Percentiles rank a stretch among this genome's conserved stretches.
Conservation (phyloP, 2,888 invertebrate genomes). For the Erannis defoliaria region DNA sequence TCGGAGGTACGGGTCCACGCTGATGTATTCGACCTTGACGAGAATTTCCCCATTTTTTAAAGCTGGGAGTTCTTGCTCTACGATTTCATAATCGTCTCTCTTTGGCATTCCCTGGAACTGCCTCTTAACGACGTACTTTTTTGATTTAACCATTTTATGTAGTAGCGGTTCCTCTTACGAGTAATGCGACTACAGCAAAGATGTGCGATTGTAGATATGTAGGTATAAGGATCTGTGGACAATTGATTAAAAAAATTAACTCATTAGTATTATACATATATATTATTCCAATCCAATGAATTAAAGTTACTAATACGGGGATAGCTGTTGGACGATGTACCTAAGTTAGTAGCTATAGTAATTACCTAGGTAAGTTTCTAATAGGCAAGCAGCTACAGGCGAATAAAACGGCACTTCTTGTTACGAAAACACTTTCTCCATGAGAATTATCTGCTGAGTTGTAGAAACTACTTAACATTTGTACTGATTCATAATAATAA, state of each 20-base stretch:
- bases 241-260: not conserved
- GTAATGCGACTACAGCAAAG: not conserved
- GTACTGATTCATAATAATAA: too few species aligned
- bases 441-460: too few species aligned
- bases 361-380: too few species aligned
- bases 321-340: too few species aligned
- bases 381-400: too few species aligned
- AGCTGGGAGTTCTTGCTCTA: constrained; percentile 86
- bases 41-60: constrained; percentile 83
- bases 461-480: too few species aligned
- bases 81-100: constrained; percentile 83
- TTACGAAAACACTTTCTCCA: too few species aligned
- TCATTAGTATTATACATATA: too few species aligned
- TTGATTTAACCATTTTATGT: constrained; percentile 82
- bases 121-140: constrained; percentile 85
- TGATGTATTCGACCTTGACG: constrained; percentile 60
- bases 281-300: too few species aligned
- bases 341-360: too few species aligned
- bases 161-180: not conserved
- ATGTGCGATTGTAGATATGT: not conserved
- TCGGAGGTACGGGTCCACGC: constrained; percentile 61
- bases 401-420: too few species aligned
- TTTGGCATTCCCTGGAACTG: constrained; percentile 87
- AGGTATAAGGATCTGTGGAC: not conserved
- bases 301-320: too few species aligned